Percentiles rank a stretch among this genome's conserved stretches.
Conservation (phyloP, 2,888 invertebrate genomes). For the Punctoribates punctum region DNA sequence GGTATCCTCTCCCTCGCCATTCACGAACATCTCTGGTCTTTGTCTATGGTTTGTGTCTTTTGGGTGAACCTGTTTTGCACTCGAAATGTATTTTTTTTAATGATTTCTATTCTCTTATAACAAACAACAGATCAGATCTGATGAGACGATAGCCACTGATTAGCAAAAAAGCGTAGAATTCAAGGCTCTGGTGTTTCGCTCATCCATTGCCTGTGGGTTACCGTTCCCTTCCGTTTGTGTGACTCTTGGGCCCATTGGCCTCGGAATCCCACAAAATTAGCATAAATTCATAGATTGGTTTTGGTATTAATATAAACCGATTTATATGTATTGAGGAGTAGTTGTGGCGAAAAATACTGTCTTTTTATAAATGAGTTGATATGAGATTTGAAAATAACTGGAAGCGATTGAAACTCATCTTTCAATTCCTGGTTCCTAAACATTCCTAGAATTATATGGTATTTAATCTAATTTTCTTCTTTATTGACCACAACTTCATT, state of each 20-base stretch:
- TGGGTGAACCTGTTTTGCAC: conserved; percentile 11
- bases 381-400: too few species aligned
- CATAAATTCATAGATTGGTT: too few species aligned
- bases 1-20: neutral
- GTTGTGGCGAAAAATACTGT: too few species aligned
- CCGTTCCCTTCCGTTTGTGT: neutral
- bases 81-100: too few species aligned
- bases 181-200: neutral
- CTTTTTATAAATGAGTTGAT: too few species aligned
- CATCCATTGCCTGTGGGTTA: neutral
- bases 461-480: too few species aligned
- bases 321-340: too few species aligned
- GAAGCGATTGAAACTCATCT: neutral
- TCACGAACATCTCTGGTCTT: neutral
- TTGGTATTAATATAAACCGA: too few species aligned
- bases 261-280: too few species aligned
- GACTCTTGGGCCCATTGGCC: too few species aligned
- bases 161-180: neutral
- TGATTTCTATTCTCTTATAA: neutral
- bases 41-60: conserved; percentile 1
- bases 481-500: too few species aligned
- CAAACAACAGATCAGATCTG: neutral
- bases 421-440: conserved; percentile 19
- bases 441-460: neutral
- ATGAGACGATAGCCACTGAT: neutral